Evolutionary conservation across 2,888 invertebrate genomes (phyloP), one percentile per base, ranked within the genome.

Genomic region (Plagiodera versicolora): DNA sequence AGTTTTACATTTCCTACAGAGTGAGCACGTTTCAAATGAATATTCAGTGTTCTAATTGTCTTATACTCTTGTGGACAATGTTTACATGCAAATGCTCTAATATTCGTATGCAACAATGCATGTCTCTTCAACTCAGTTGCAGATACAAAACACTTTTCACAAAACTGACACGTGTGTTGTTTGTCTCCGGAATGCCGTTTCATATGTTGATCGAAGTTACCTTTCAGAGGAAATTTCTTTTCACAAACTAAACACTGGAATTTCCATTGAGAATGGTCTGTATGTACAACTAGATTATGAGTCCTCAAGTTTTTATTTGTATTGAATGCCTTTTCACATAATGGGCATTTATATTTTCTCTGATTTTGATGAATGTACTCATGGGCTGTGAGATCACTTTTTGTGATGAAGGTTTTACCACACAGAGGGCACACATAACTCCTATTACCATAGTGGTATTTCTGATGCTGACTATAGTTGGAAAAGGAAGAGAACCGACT

Each of bases 1-100:
- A 69, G 55, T 48, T 71, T 73, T 9, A 64, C 67, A 81, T 81
- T 45, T 78, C 75, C 67, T 77, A 80, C 14, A 75, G 60, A 58
- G 81, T 80, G 71, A 81, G 83, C 54, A 54, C 81, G 80, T 48
- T 79, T 83, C 69, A 84, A 81, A 67, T 85, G 85, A 65, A 82
- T 81, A 11, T 81, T 78, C 44, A 62, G 18, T 20, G 62, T 62
- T 56, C 62, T 58, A 8, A 28, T 14, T 17, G 60, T 65, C 14
- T 70, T 60, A 65, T 82, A 85, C 68, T 83, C 83, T 58, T 79
- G 79, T 39, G 78, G 77, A 67, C 85, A 85, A 67, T 83, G 81
- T 11, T 80, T 74, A 69, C 85, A 85, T 50, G 69, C 71, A 48
- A 67, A 72, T 3, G 66, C 66, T 52, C 69, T 67, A 17, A 71